These are phyloP conservation scores for Formica selysi DNA, from an alignment of 1,140 invertebrate genomes.

Conservation along the genomic window DNA sequence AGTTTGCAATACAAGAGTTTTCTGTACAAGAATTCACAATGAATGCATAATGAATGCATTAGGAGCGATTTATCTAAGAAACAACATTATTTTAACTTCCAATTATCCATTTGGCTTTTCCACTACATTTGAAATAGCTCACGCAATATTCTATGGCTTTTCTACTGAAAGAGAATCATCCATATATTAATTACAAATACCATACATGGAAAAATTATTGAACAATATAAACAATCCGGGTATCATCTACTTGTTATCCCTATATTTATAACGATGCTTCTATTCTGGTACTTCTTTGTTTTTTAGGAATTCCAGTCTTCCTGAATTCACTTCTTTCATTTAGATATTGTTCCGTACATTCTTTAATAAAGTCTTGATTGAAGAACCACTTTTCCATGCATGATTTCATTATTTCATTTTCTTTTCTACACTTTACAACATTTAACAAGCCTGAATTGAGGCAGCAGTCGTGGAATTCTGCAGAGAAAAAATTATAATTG, in stretches of 20 bases:
- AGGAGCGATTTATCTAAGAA: background rate
- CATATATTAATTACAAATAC: background rate
- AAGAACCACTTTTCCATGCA: conserved; percentile 93
- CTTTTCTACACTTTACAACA: conserved; percentile 91
- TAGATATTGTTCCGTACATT: conserved; percentile 93
- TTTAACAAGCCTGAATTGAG: conserved; percentile 89
- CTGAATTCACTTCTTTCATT: conserved; percentile 93
- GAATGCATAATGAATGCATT: background rate
- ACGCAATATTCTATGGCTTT: background rate
- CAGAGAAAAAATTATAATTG: background rate
- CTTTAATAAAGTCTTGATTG: conserved; percentile 91
- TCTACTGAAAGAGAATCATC: background rate
- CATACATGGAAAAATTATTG: background rate
- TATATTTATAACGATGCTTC: background rate
- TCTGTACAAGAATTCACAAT: no score
- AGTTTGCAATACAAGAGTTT: no score
- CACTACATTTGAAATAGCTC: background rate
- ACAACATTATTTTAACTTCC: conserved; percentile 7
- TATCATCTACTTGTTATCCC: background rate
- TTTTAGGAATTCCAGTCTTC: conserved; percentile 91
- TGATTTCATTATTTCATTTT: conserved; percentile 90
- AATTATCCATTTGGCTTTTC: background rate
- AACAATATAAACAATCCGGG: background rate
- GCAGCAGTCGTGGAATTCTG: conserved; percentile 91
- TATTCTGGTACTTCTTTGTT: conserved; percentile 45